Evolutionary conservation across 2,888 invertebrate genomes (phyloP).

Genomic region (Nephrotoma flavescens): DNA sequence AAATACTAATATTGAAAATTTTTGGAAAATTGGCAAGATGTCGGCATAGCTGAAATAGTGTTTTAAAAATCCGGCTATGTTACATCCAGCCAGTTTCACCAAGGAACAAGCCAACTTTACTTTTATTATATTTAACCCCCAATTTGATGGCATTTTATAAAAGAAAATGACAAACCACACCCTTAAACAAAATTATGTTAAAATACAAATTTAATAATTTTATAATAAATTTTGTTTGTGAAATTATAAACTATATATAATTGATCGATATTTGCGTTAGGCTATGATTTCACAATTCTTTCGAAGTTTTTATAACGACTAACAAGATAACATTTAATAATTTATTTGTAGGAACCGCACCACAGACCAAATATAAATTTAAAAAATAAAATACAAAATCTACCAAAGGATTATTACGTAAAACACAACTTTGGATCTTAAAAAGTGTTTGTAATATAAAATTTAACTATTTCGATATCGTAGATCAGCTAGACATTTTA

Average conservation of each 20-base stretch:
- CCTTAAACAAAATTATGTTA: not conserved
- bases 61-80: slow-evolving; percentile 28
- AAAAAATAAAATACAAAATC: too few species aligned
- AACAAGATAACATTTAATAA: too few species aligned
- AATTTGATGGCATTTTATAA: not conserved
- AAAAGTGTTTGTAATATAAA: not conserved
- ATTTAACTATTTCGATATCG: not conserved
- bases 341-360: too few species aligned
- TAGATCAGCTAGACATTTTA: not conserved
- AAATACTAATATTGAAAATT: not conserved
- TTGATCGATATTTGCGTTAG: too few species aligned
- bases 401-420: too few species aligned
- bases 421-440: too few species aligned
- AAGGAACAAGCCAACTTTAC: slow-evolving; percentile 11
- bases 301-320: too few species aligned
- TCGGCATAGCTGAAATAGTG: slow-evolving; percentile 32
- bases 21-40: slow-evolving; percentile 34
- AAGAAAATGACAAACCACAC: not conserved
- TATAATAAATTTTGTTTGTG: too few species aligned
- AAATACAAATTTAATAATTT: not conserved
- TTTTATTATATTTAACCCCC: not conserved
- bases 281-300: too few species aligned
- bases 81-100: slow-evolving; percentile 34
- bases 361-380: too few species aligned
- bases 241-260: too few species aligned